Conservation (phyloP, 2,888 invertebrate species). For the Lordiphosa fenestrarum region DNA sequence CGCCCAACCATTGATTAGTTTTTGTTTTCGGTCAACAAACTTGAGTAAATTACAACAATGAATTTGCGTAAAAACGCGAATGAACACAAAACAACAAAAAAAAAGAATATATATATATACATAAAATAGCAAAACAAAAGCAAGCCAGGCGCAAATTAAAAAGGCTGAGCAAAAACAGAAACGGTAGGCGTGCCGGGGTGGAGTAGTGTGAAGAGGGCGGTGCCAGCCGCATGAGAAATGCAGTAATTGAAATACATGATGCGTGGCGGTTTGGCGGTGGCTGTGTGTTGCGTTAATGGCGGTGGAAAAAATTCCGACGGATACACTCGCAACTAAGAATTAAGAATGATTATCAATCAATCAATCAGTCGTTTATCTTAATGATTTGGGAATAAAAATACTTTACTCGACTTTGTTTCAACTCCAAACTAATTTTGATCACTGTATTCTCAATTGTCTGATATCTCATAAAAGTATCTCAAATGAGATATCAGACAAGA, state of each 20-base stretch:
- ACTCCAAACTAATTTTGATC: too few species aligned
- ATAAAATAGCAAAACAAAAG: slow-evolving; percentile 39
- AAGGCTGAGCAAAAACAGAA: slow-evolving; percentile 19
- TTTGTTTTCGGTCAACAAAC: slow-evolving; percentile 71
- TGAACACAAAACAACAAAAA: slow-evolving; percentile 23
- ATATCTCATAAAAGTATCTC: too few species aligned
- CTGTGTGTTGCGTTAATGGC: slow-evolving; percentile 41
- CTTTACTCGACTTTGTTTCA: too few species aligned
- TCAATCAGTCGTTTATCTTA: too few species aligned
- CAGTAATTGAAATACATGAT: slow-evolving; percentile 73
- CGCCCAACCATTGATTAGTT: slow-evolving; percentile 56
- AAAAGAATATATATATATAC: not conserved
- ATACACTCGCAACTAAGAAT: slow-evolving; percentile 18
- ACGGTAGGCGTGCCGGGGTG: not conserved
- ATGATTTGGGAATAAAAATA: too few species aligned
- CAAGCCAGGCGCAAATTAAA: slow-evolving; percentile 59
- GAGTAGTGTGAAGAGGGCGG: slow-evolving; percentile 6
- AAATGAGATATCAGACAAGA: too few species aligned
- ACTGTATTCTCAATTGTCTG: too few species aligned
- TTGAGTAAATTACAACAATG: slow-evolving; percentile 72
- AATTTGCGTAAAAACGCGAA: slow-evolving; percentile 65
- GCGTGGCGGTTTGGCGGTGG: slow-evolving; percentile 37
- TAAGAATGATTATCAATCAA: too few species aligned
- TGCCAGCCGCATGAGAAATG: slow-evolving; percentile 53
- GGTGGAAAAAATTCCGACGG: slow-evolving; percentile 8